These are phyloP conservation scores for Karalla daura DNA, from an alignment of 2,797 vertebrate species.

Conservation along the genomic window DNA sequence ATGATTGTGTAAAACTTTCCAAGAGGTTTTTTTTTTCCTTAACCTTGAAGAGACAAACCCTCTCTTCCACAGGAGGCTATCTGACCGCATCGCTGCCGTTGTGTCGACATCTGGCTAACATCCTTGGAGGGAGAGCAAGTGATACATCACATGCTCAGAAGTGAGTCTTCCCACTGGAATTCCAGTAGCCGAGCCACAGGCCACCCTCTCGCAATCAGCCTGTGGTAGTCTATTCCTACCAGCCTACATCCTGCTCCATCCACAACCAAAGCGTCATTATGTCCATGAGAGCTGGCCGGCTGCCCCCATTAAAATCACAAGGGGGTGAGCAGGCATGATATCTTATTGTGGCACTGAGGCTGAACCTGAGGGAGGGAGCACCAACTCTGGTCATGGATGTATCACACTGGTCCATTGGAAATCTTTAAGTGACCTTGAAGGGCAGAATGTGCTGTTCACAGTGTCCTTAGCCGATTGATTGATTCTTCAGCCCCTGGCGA, in stretches of 20 bases:
- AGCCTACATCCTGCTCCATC: conserved; percentile 64
- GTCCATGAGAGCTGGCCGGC: conserved; percentile 62
- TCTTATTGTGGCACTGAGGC: conserved; percentile 58
- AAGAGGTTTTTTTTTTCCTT: conserved; percentile 16
- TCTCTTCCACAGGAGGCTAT: conserved; percentile 36
- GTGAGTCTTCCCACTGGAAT: conserved; percentile 67
- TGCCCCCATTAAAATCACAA: conserved; percentile 60
- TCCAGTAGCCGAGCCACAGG: conserved; percentile 64
- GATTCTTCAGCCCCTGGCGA: conserved; percentile 32
- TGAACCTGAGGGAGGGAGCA: conserved; percentile 18
- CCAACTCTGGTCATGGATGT: neutral
- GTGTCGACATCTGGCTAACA: conserved; percentile 59
- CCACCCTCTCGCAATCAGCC: conserved; percentile 72
- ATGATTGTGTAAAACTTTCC: conserved; percentile 34
- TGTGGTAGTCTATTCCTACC: conserved; percentile 70
- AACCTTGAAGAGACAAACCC: conserved; percentile 22
- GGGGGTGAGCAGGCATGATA: conserved; percentile 47
- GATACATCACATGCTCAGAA: conserved; percentile 51
- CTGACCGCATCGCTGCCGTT: conserved; percentile 48
- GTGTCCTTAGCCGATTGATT: conserved; percentile 24
- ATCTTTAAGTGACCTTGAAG: conserved; percentile 23
- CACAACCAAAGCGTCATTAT: conserved; percentile 66
- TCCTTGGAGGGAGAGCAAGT: conserved; percentile 57
- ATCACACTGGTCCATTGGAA: conserved; percentile 14
- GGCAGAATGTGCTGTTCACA: conserved; percentile 18